Percentiles rank a stretch among this genome's conserved stretches.
These are phyloP conservation scores for Myotis daubentonii DNA, from an alignment of 2,797 vertebrate species.

Conservation along the genomic window DNA sequence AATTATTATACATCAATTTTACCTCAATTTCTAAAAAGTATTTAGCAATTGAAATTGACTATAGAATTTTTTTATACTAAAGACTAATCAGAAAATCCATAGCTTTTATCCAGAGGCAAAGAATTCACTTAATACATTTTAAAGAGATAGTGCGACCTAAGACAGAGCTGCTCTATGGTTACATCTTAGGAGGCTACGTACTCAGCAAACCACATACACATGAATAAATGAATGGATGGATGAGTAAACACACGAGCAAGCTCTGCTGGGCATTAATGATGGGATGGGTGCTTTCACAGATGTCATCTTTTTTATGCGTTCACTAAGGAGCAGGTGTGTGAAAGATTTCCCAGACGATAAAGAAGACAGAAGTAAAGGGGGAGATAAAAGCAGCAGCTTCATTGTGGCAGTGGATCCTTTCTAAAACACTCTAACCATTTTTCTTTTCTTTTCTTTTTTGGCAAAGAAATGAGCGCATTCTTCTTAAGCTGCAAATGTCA, in stretches of 20 bases:
- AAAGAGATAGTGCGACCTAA: background rate
- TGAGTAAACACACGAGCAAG: background rate
- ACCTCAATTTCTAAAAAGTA: background rate
- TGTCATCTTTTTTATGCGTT: background rate
- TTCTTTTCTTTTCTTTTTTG: background rate
- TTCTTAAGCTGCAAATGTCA: constrained; percentile 49
- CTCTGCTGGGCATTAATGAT: background rate
- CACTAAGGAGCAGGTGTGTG: background rate
- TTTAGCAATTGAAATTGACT: background rate
- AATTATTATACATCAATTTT: no score
- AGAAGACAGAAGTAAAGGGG: background rate
- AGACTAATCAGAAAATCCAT: background rate
- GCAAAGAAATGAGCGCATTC: constrained; percentile 40
- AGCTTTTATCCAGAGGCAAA: background rate
- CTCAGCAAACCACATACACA: constrained; percentile 15
- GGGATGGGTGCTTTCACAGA: background rate
- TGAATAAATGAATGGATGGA: background rate
- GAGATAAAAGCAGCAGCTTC: background rate
- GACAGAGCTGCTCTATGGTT: background rate
- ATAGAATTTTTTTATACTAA: background rate
- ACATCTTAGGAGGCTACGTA: background rate
- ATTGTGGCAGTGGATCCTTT: constrained; percentile 28
- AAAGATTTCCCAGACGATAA: background rate
- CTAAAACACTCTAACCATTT: background rate
- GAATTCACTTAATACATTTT: background rate